Percentiles rank a stretch among this genome's conserved stretches.
Conservation (phyloP, 2,113 vertebrate species). For the Camelus dromedarius region DNA sequence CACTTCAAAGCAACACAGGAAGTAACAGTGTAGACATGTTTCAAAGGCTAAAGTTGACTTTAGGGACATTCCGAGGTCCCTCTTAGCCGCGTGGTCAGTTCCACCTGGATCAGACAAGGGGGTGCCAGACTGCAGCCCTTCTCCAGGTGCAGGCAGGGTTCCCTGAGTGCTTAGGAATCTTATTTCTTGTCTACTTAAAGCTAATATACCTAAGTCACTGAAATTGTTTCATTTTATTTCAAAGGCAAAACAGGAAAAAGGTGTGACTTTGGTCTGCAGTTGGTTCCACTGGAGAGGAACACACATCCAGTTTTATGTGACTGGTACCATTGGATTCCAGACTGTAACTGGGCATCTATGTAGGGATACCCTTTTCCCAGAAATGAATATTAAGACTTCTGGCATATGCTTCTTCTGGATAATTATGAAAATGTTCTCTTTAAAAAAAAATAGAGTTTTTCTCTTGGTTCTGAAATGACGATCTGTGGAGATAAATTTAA, state of each 20-base stretch:
- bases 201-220: no score
- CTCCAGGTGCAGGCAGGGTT: not conserved
- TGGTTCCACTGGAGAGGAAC: not conserved
- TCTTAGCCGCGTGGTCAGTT: not conserved
- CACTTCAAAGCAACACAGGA: not conserved
- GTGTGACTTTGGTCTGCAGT: not conserved
- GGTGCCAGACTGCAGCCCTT: fast-evolving
- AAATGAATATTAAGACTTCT: not conserved
- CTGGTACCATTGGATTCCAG: not conserved
- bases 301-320: not conserved
- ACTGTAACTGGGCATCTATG: not conserved
- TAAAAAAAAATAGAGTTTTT: not conserved
- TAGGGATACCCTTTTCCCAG: not conserved
- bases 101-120: not conserved
- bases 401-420: not conserved
- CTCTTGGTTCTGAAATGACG: not conserved
- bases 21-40: not conserved
- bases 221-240: conserved; percentile 10
- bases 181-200: not conserved
- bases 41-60: not conserved
- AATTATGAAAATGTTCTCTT: not conserved
- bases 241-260: not conserved
- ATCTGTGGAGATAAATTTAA: not conserved
- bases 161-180: not conserved
- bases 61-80: not conserved